Base-by-base conservation (phyloP, 2,797 vertebrate genomes). In the Gymnothorax reevesii region DNA sequence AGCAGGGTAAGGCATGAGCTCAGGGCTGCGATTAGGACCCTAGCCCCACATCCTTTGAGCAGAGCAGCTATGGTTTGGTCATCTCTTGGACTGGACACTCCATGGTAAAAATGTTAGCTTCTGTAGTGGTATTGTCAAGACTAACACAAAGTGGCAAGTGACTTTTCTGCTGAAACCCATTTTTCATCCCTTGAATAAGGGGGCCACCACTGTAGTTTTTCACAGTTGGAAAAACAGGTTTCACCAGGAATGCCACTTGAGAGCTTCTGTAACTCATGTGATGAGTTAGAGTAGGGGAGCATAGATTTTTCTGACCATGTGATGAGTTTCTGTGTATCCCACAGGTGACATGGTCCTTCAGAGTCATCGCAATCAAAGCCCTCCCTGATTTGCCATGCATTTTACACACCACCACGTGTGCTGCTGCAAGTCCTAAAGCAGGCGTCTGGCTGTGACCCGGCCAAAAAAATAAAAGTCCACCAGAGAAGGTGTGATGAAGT, bases 1-100 rank as follows among this genome's bases (percentile, higher is more conserved):
- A 89, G 52, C 85, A 79, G 69, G 82, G 86, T 83, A 73, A 83
- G 27, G 64, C 15, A 8, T 54, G 75, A 52, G 42, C 13, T 55
- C 75, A 5, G 22, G n/a, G 7, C 49, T 8, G 7, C 10, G 13
- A 52, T 10, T 42, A 17, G 49, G 8, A 79, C 20, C 42, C 33
- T 42, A 75, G 73, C 33, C 27, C 73, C 33, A 5, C 12, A 49
- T 49, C 73, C 33, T 75, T 33, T 17, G 27, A 75, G 73, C 73
- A 75, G 7, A 25, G 79, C 22, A 80, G 42, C 77, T 42, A 42
- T 42, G 33, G 33, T 42, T 42, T 42, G 33, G 33, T 42, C 33
- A 42, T 42, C 33, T 42, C 33, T 42, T 42, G 33, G 33, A 42
- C 33, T 42, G 33, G 33, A 42, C 33, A 42, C 2, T 1, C 33